Percentiles rank a stretch among this genome's conserved stretches.
Conservation (phyloP, 1,140 invertebrate genomes). For the Apolygus lucorum region DNA sequence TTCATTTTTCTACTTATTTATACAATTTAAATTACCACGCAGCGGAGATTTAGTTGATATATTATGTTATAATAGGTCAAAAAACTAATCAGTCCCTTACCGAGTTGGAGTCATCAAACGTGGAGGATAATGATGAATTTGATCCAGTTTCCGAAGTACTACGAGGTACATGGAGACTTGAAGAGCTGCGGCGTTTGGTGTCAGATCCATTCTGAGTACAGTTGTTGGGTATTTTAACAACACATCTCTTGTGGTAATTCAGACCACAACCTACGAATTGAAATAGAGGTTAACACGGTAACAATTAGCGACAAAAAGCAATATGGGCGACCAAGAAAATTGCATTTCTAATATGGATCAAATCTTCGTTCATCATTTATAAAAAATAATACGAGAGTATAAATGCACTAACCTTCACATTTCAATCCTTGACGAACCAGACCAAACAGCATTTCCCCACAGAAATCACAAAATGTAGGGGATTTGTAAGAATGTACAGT, state of each 20-base stretch:
- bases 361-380: no score
- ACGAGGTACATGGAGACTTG: constrained; percentile 52
- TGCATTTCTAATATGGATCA: no score
- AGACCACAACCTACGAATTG: constrained; percentile 75
- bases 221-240: constrained; percentile 97
- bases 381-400: background rate
- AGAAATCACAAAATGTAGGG: constrained; percentile 99
- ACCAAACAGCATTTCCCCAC: constrained; percentile 98
- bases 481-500: constrained; percentile 96
- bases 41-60: no score
- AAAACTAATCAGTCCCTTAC: background rate
- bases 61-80: no score
- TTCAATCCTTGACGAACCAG: constrained; percentile 95
- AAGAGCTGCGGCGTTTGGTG: constrained; percentile 45
- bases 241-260: constrained; percentile 98
- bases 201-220: constrained; percentile 53
- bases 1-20: no score
- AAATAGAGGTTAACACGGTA: no score
- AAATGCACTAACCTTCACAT: constrained; percentile 74
- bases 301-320: no score
- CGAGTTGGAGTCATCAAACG: constrained; percentile 40
- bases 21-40: no score
- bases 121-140: constrained; percentile 43
- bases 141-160: constrained; percentile 54
- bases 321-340: no score